A percentile compares a stretch with the other conserved stretches of the same genome.
Evolutionary conservation across 2,113 vertebrate species (phyloP).

Genomic region (Chlamydotis undulata): DNA sequence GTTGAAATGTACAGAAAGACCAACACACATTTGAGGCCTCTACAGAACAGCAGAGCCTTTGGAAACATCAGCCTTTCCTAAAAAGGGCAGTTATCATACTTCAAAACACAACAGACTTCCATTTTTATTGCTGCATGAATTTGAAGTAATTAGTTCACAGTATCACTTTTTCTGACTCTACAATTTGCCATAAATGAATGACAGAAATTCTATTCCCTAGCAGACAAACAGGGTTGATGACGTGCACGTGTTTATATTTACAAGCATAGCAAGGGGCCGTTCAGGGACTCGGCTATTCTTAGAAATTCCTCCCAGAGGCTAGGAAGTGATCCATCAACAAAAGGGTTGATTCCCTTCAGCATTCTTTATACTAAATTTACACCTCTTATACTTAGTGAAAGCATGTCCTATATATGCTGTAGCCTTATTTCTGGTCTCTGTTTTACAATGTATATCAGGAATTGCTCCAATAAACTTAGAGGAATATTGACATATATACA

Average conservation of each 20-base stretch:
- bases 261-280: neutral
- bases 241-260: neutral
- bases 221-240: neutral
- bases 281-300: neutral
- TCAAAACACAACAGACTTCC: neutral
- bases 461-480: neutral
- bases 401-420: neutral
- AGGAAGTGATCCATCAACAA: neutral
- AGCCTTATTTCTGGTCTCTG: neutral
- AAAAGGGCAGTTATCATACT: neutral
- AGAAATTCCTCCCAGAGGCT: neutral
- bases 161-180: neutral
- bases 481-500: neutral
- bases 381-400: neutral
- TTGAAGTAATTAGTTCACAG: neutral
- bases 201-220: neutral
- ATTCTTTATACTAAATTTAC: neutral
- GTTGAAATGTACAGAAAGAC: neutral
- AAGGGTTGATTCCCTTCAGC: neutral
- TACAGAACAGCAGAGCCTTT: neutral
- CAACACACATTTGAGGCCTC: neutral
- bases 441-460: neutral
- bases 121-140: slow-evolving; percentile 9
- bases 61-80: neutral
- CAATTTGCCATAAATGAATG: neutral